Base-by-base conservation (phyloP, 1,140 invertebrate genomes). In the Drosophila funebris region DNA sequence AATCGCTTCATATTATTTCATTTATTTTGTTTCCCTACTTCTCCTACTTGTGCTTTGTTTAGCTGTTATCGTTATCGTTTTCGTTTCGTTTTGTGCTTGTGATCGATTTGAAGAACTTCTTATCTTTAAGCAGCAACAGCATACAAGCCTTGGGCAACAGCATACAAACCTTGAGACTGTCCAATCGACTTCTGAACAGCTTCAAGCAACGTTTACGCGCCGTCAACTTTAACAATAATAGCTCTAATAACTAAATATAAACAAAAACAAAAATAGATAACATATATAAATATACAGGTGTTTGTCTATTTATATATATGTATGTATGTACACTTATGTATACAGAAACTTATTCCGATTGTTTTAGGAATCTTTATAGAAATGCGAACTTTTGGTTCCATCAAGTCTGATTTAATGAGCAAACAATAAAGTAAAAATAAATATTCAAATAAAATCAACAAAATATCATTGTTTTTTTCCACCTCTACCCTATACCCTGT, bases 101-200 rank as follows among this genome's bases (percentile, higher is more conserved):
- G 39, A 58, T 57, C 54, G 24, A 57, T 43, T 57, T 13, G 7
- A 37, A 18, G 33, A 13, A 36, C 50, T 52, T 52, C n/a, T 58
- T 67, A 24, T 58, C 48, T 68, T 67, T 8, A 44, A 68, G 31
- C 52, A 54, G 52, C 70, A 29, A 46, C 56, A 58, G 56, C 20
- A 14, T 16, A 46, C 54, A 29, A 39, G 43, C 29, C 31, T 44
- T 68, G 48, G 46, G 53, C 14, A 68, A 46, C 70, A 67, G 57
- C 66, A 46, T 54, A 33, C 50, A 48, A 58, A 50, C 62, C 52
- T 63, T 68, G 72, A 83, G 85, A 73, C 67, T 89, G 72, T 70
- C 57, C 39, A 73, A 79, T 61, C 63, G 84, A 46, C 62, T 89
- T 29, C 63, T 72, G 29, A 67, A 53, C 62, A 72, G 69, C 69